Evolutionary conservation across 2,888 invertebrate genomes (phyloP), one percentile per base, ranked within the genome.

Genomic region (Conus canariensis): DNA sequence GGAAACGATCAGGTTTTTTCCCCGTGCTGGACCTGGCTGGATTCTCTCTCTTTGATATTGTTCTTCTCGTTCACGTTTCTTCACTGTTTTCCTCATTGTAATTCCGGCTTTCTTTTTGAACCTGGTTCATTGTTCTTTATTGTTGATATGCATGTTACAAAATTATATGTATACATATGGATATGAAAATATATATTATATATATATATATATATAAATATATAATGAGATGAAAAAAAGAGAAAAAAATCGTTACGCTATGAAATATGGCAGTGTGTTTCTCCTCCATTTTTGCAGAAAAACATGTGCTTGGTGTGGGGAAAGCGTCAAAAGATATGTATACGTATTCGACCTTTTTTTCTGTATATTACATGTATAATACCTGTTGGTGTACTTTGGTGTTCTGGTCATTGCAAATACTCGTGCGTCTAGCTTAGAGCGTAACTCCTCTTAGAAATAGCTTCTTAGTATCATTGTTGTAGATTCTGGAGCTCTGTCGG

Each of bases 161-260:
- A 60, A 85, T n/a, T 85, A 85, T 85, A 60, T 85, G 85, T 60
- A 85, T 59, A 85, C 64, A 85, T 85, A 85, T 85, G 85, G 25
- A 85, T 85, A 60, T 85, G 45, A 60, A 85, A 85, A 25, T 85
- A 85, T 85, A 85, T 85, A 85, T n/a, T 85, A 85, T 30, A 30
- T 85, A 30, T 60, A 25, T 60, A 85, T 59, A 85, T 30, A 85
- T 64, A 64, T 64, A 85, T 85, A 60, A 14, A 60, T 85, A 85
- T 25, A 85, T 85, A 85, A 85, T 83, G 80, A 80, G 30, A 80
- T 45, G 22, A 77, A 77, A 25, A 77, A 80, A 80, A 58, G 22
- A 83, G 56, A 83, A 77, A 30, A 83, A 83, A 83, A 83, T 64
- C 16, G 16, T 64, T 45, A 45, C 45, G 45, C 64, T 16, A 64